phyloP scores from a whole-genome alignment of 2,113 vertebrate species.

The Rhinopomastus cyanomelas region DNA sequence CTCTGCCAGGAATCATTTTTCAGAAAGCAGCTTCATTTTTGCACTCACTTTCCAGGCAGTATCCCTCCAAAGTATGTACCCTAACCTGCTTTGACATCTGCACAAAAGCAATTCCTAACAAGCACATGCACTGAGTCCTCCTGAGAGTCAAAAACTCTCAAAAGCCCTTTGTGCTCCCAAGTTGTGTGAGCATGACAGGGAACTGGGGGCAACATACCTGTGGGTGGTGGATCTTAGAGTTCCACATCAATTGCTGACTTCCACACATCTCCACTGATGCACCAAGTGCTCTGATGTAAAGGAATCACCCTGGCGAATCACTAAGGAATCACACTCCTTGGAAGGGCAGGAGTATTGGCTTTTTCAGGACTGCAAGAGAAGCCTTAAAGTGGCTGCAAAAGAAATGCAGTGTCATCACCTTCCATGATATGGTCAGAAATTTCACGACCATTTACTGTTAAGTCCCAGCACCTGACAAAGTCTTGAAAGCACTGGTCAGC shows the following conservation, averaged over 20 bases:
- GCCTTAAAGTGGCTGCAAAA: neutral
- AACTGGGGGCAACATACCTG: neutral
- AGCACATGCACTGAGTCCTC: neutral
- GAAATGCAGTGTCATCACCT: neutral
- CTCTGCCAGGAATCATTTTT: neutral
- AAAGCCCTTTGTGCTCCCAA: neutral
- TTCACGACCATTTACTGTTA: neutral
- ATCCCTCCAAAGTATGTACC: neutral
- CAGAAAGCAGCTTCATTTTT: neutral
- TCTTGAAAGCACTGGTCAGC: neutral
- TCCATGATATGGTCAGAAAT: rapidly evolving
- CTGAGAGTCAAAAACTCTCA: neutral
- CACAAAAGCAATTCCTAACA: neutral
- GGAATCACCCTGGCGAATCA: neutral
- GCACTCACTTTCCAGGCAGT: neutral
- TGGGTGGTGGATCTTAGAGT: rapidly evolving
- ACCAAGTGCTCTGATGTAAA: neutral
- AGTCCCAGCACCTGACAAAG: neutral
- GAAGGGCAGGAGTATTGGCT: neutral
- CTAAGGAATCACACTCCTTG: neutral
- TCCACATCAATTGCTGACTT: neutral
- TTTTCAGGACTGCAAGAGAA: neutral
- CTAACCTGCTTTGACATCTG: neutral
- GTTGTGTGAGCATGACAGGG: neutral
- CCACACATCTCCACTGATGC: neutral